These are phyloP conservation scores for Galago senegalensis DNA, from an alignment of 2,797 vertebrate species.

Conservation along the genomic window DNA sequence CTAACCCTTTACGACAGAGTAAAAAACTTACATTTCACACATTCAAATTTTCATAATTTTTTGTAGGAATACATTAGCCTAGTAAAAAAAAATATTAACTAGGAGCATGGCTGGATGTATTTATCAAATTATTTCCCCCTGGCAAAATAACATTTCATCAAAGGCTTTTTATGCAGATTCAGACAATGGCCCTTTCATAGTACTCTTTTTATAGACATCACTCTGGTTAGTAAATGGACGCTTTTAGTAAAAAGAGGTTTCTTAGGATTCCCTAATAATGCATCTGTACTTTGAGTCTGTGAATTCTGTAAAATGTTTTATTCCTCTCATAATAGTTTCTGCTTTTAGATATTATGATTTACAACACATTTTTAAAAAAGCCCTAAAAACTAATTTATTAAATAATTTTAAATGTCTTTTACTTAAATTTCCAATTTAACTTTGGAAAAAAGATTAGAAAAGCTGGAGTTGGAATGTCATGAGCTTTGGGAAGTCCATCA, in stretches of 20 bases:
- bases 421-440: not conserved
- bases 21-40: slow-evolving; percentile 11
- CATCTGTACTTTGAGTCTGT: not conserved
- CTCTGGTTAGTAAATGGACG: not conserved
- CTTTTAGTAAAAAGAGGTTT: not conserved
- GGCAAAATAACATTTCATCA: not conserved
- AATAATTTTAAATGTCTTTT: slow-evolving; percentile 33
- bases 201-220: not conserved
- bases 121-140: not conserved
- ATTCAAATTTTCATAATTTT: not conserved
- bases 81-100: not conserved
- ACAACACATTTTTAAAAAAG: not conserved
- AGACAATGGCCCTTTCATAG: not conserved
- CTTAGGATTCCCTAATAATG: not conserved
- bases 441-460: not conserved
- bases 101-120: not conserved
- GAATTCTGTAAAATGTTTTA: not conserved
- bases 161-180: not conserved
- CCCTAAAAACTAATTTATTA: not conserved
- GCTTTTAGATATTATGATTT: not conserved
- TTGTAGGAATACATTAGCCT: not conserved
- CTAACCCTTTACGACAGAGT: not conserved
- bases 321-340: not conserved
- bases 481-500: not conserved
- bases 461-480: not conserved